phyloP scores from a whole-genome alignment of 2,888 invertebrate genomes.

The Conchocele bisecta region DNA sequence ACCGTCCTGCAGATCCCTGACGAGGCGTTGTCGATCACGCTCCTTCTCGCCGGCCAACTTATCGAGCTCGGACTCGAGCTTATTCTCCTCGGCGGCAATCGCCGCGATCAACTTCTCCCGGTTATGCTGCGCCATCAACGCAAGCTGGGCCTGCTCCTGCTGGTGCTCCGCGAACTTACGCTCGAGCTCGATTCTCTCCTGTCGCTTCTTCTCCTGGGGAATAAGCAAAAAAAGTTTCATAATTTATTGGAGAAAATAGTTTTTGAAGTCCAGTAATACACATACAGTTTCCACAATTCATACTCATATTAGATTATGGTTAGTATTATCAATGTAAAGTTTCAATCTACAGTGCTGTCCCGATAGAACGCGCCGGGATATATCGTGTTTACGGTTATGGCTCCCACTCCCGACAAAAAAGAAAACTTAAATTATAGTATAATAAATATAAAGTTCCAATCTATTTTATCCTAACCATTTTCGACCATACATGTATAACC shows the following conservation, averaged over 20 bases:
- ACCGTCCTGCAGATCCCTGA: conserved; percentile 70
- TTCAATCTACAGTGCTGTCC: too few relatives aligned
- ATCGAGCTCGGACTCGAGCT: conserved; percentile 67
- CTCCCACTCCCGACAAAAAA: too few relatives aligned
- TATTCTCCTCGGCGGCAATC: conserved; percentile 71
- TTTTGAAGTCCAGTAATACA: too few relatives aligned
- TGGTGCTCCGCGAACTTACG: conserved; percentile 72
- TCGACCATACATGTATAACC: too few relatives aligned
- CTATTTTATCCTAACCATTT: too few relatives aligned
- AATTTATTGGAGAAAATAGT: not conserved
- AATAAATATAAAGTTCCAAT: too few relatives aligned
- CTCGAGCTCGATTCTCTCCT: conserved; percentile 74
- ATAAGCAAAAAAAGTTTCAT: not conserved
- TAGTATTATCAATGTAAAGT: too few relatives aligned
- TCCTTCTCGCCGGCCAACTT: conserved; percentile 69
- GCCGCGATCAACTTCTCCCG: conserved; percentile 69
- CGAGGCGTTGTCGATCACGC: conserved; percentile 61
- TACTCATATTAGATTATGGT: too few relatives aligned
- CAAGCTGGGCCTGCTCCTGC: conserved; percentile 73
- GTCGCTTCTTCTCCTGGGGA: conserved; percentile 70
- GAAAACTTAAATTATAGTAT: too few relatives aligned
- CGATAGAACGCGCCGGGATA: too few relatives aligned
- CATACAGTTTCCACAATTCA: too few relatives aligned
- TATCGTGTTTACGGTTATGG: too few relatives aligned
- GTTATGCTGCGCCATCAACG: conserved; percentile 67